Percentiles rank a stretch among this genome's conserved stretches.
phyloP scores from a whole-genome alignment of 2,888 invertebrate species.

The Epinotia nisella region DNA sequence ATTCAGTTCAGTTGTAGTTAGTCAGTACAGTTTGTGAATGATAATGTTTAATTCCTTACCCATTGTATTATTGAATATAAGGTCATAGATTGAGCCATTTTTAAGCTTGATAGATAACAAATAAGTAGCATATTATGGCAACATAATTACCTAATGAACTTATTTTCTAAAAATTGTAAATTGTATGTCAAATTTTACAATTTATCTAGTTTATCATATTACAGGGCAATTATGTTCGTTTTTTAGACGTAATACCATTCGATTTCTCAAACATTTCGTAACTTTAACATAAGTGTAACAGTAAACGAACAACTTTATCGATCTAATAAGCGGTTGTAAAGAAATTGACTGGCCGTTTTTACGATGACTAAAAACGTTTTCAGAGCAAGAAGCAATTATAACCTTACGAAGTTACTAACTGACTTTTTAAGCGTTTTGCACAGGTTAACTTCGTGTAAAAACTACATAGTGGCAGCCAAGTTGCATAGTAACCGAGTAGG shows the following conservation, averaged over 20 bases:
- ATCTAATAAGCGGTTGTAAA: constrained; percentile 12
- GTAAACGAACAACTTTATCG: constrained; percentile 16
- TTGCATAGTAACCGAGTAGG: constrained; percentile 32
- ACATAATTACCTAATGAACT: not conserved
- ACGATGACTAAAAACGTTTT: constrained; percentile 5
- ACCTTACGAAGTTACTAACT: constrained; percentile 11
- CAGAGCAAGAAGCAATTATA: constrained; percentile 23
- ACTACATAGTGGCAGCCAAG: constrained; percentile 10
- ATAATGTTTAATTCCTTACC: too few relatives aligned
- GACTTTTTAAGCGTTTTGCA: constrained; percentile 15
- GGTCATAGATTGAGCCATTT: not conserved
- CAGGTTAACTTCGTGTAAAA: constrained; percentile 5
- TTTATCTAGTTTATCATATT: too few relatives aligned
- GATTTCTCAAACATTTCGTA: constrained; percentile 23
- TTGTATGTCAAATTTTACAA: too few relatives aligned
- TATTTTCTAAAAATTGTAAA: not conserved
- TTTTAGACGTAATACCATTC: not conserved
- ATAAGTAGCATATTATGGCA: not conserved
- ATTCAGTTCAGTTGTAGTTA: too few relatives aligned
- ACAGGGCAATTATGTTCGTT: not conserved
- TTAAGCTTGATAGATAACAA: not conserved
- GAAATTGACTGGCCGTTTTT: not conserved
- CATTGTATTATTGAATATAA: too few relatives aligned
- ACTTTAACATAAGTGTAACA: constrained; percentile 1
- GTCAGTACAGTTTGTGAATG: too few relatives aligned